A percentile compares a stretch with the other conserved stretches of the same genome.
phyloP scores from a whole-genome alignment of 2,797 vertebrate species.

The Sciurus carolinensis region DNA sequence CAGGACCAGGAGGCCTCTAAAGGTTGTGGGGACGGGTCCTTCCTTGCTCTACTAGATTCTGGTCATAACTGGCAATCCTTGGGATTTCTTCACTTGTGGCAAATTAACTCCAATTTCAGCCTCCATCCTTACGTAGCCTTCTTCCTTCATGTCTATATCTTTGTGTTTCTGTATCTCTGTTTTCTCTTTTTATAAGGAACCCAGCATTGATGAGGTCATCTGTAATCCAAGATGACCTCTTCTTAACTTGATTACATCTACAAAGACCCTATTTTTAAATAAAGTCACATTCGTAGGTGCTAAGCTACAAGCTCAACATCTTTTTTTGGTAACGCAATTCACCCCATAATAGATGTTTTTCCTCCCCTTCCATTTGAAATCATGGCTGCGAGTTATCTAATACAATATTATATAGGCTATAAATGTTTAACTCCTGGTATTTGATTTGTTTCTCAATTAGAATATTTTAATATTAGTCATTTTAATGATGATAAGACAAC shows the following conservation, averaged over 20 bases:
- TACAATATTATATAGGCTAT: background rate
- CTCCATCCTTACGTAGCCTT: background rate
- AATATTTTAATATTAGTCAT: background rate
- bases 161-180: background rate
- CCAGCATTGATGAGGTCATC: background rate
- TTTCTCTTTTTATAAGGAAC: slow-evolving; percentile 22
- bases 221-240: background rate
- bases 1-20: background rate
- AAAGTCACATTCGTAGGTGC: background rate
- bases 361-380: slow-evolving; percentile 18
- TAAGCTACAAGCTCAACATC: background rate
- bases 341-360: background rate
- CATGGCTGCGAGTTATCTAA: slow-evolving; percentile 7
- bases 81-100: background rate
- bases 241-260: background rate
- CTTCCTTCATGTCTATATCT: background rate
- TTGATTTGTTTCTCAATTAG: slow-evolving; percentile 45
- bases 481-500: slow-evolving; percentile 21
- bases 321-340: background rate
- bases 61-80: background rate
- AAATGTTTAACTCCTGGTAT: slow-evolving; percentile 10
- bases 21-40: background rate
- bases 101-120: background rate
- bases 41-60: background rate
- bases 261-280: slow-evolving; percentile 22